Evolutionary conservation across 2,888 invertebrate genomes (phyloP), one percentile per base, ranked within the genome.

Genomic region (Diachrysia chrysitis): DNA sequence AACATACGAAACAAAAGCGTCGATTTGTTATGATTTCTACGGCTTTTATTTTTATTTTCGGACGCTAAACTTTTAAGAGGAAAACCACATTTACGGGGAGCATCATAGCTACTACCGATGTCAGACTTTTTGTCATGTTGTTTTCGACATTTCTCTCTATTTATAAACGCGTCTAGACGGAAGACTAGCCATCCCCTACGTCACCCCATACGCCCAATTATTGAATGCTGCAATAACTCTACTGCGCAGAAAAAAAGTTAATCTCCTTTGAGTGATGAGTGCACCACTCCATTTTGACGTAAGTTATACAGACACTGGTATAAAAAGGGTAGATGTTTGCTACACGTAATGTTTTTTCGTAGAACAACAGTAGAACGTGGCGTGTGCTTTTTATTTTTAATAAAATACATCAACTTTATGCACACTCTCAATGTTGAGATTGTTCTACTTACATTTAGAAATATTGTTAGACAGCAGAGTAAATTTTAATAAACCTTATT

Each of bases 221-320:
- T 87, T 83, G 83, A 79, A 78, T 78, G 63, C 69, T 73, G 85
- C 85, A 82, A 83, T 83, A 85, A 87, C 85, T 83, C 85, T 85
- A 81, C 78, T 78, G 83, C 69, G 72, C 71, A 80, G 73, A n/a
- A 85, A 86, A 71, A 88, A 88, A 89, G 85, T 91, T 90, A 92
- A 92, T 91, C 89, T 87, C 73, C 76, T 82, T 83, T 91, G 91
- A 92, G 87, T 87, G 90, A 92, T 92, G 90, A 89, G 84, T 78
- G 83, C 84, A 86, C 76, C 85, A 83, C 77, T 70, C 76, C 67
- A 80, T 72, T 69, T 70, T 84, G 90, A 90, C 88, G 85, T 77
- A 68, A 79, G 65, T 63, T 66, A 68, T 81, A 68, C 58, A 64
- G 35, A 70, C 66, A 79, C 68, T 58, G 58, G 58, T 66, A 55